Evolutionary conservation across 2,113 vertebrate genomes (phyloP), one percentile per base, ranked within the genome.

Genomic region (Misgurnus anguillicaudatus): DNA sequence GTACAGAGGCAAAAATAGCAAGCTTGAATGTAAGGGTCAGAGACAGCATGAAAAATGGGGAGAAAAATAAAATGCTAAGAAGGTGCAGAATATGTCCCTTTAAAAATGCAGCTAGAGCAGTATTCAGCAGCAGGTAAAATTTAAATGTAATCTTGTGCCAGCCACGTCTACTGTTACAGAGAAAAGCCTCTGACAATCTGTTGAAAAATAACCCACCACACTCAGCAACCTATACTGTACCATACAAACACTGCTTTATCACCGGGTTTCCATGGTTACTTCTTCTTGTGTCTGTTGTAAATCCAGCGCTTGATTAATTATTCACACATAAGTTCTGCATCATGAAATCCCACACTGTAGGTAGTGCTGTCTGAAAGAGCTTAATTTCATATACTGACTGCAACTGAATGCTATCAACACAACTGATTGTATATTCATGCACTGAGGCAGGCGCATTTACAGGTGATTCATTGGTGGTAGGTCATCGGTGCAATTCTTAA

Each of bases 211-310:
- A 1, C 10, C 17, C 17, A 17, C 53, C 36, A 42, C 36, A 62
- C 41, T 48, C 58, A 36, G 41, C 8, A 60, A 11, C 70, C 13
- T 48, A n/a, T n/a, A 62, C 58, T 5, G 24, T 31, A 31, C 24
- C 24, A 48, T 72, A 3, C 70, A 48, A 41, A 62, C 21, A 11
- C 41, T 75, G 21, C 58, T 62, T 48, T 75, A 58, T 75, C 72
- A 75, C 58, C 72, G 31, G 14, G 72, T 75, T 75, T 48, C 72
- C 58, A 75, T 75, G 58, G 72, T 62, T 75, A 75, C 58, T 62
- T 45, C 1, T 31, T 45, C 16, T 62, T 58, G 72, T 62, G 58
- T 75, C 72, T 74, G 41, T 14, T 5, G 58, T 62, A 62, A 36
- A 48, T 75, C 5, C 48, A 5, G 41, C 36, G n/a, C 72, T 17